Conservation (phyloP, 2,888 invertebrate genomes). For the Noctua janthe region DNA sequence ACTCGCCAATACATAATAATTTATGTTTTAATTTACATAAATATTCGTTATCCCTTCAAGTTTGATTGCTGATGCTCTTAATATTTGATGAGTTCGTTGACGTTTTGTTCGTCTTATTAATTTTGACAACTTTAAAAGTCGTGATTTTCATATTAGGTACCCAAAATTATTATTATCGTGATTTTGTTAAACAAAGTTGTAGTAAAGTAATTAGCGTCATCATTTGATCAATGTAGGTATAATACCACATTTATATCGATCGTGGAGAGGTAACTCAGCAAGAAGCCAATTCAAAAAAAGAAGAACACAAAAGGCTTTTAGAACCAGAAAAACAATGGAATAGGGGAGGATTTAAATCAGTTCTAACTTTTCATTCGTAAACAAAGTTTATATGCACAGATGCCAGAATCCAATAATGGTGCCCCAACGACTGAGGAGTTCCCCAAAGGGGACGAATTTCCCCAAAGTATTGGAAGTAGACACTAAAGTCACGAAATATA, state of each 20-base stretch:
- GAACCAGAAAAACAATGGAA: slow-evolving; percentile 52
- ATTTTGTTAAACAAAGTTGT: neutral
- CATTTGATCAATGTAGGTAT: neutral
- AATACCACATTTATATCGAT: neutral
- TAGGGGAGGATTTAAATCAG: slow-evolving; percentile 78
- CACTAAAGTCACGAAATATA: slow-evolving; percentile 84
- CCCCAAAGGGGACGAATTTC: slow-evolving; percentile 84
- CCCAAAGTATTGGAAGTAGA: slow-evolving; percentile 82
- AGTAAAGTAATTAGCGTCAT: neutral
- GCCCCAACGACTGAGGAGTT: slow-evolving; percentile 78
- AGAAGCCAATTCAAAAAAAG: slow-evolving; percentile 2
- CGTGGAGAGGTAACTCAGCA: neutral
- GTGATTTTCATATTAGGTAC: neutral
- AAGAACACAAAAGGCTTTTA: slow-evolving; percentile 34
- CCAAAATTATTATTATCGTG: too few relatives aligned
- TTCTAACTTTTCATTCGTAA: slow-evolving; percentile 83
- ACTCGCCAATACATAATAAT: slow-evolving; percentile 73
- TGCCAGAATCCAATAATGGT: slow-evolving; percentile 87
- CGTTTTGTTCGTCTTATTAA: slow-evolving; percentile 14
- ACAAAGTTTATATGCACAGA: slow-evolving; percentile 87
- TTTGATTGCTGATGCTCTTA: slow-evolving; percentile 29
- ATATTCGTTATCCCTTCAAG: slow-evolving; percentile 39
- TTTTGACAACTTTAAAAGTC: neutral
- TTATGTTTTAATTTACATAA: slow-evolving; percentile 70
- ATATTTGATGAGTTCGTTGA: slow-evolving; percentile 28